Evolutionary conservation across 2,113 vertebrate genomes (phyloP).

Genomic region (Pycnonotus jocosus): DNA sequence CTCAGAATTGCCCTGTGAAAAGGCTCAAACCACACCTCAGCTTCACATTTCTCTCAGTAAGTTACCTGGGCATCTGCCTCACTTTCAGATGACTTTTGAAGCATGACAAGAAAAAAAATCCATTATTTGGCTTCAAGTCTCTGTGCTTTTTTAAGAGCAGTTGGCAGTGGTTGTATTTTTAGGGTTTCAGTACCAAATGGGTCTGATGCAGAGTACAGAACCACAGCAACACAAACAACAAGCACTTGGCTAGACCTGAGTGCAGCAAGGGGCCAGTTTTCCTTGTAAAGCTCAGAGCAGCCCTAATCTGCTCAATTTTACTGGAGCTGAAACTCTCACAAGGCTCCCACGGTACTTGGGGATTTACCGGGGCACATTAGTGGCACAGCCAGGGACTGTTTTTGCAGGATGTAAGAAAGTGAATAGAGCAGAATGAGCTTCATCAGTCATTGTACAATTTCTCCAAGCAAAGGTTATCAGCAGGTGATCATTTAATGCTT

Average conservation of each 20-base stretch:
- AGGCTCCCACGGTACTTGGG: background rate
- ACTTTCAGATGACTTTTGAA: background rate
- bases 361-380: background rate
- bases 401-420: background rate
- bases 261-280: background rate
- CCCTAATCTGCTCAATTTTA: conserved; percentile 9
- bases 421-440: background rate
- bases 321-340: background rate
- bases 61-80: background rate
- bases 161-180: background rate
- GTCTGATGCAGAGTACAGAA: background rate
- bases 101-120: background rate
- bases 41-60: background rate
- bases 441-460: background rate
- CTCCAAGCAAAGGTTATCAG: background rate
- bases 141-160: background rate
- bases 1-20: background rate
- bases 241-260: background rate
- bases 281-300: background rate
- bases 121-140: background rate
- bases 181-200: background rate
- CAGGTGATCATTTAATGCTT: background rate
- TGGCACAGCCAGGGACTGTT: background rate
- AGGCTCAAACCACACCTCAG: background rate
- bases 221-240: background rate